A percentile compares a stretch with the other conserved stretches of the same genome.
phyloP scores from a whole-genome alignment of 1,140 invertebrate species.

The Ptiloglossa arizonensis region DNA sequence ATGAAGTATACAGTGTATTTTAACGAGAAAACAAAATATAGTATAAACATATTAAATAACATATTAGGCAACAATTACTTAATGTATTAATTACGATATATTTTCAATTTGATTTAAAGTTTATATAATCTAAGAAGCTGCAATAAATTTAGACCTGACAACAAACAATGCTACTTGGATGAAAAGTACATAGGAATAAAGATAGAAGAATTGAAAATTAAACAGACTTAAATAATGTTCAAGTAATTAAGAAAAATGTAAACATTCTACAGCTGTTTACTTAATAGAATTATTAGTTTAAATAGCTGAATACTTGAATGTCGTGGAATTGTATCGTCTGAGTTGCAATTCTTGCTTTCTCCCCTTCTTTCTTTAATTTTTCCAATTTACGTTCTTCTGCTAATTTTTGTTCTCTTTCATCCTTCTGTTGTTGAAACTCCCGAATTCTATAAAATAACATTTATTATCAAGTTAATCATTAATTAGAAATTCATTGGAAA shows the following conservation, averaged over 20 bases:
- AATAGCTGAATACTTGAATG: conserved; percentile 66
- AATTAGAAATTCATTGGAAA: conserved; percentile 8
- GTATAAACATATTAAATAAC: too few species aligned
- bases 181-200: too few species aligned
- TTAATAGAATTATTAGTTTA: too few species aligned
- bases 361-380: conserved; percentile 78
- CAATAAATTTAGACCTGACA: too few species aligned
- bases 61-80: too few species aligned
- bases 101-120: conserved; percentile 9
- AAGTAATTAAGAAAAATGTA: too few species aligned
- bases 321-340: conserved; percentile 77
- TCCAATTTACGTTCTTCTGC: conserved; percentile 76
- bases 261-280: neutral
- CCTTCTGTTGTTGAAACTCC: conserved; percentile 84
- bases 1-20: too few species aligned
- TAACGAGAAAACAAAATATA: too few species aligned
- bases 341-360: conserved; percentile 79
- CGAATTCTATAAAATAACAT: conserved; percentile 76
- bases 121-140: neutral
- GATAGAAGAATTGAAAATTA: too few species aligned
- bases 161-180: too few species aligned
- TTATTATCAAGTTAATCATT: neutral
- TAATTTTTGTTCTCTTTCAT: conserved; percentile 82
- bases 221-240: too few species aligned
- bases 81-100: too few species aligned